phyloP scores from a whole-genome alignment of 2,797 vertebrate genomes.

The Enteromius viviparus region DNA sequence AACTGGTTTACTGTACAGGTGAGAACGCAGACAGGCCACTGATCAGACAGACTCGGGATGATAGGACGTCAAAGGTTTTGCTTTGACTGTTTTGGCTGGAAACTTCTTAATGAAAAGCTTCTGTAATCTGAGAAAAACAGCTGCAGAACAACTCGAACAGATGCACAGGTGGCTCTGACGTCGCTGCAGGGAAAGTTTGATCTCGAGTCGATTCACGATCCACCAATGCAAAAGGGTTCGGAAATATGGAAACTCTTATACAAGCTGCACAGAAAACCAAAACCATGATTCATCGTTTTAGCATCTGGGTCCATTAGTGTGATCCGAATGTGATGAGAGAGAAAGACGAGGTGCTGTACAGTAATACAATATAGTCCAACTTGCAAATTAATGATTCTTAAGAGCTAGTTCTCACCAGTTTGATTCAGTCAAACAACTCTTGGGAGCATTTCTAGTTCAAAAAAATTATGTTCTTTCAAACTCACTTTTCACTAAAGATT shows the following conservation, averaged over 20 bases:
- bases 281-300: not conserved
- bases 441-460: not conserved
- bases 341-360: not conserved
- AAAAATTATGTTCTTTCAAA: not conserved
- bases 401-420: not conserved
- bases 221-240: not conserved
- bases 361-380: not conserved
- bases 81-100: constrained; percentile 2
- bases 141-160: constrained; percentile 60
- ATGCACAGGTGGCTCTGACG: not conserved
- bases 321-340: not conserved
- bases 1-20: not conserved
- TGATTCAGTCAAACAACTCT: not conserved
- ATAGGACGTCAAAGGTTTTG: constrained; percentile 2
- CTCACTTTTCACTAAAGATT: not conserved
- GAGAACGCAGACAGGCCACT: not conserved
- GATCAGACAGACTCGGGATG: not conserved
- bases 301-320: not conserved
- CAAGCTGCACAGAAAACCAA: not conserved
- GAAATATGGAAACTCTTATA: not conserved
- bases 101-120: constrained; percentile 63
- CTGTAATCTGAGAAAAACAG: constrained; percentile 54
- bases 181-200: constrained; percentile 4
- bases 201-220: not conserved
- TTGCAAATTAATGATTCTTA: not conserved